A percentile compares a stretch with the other conserved stretches of the same genome.
Evolutionary conservation across 2,113 vertebrate species (phyloP).

Genomic region (Anthoscopus minutus): DNA sequence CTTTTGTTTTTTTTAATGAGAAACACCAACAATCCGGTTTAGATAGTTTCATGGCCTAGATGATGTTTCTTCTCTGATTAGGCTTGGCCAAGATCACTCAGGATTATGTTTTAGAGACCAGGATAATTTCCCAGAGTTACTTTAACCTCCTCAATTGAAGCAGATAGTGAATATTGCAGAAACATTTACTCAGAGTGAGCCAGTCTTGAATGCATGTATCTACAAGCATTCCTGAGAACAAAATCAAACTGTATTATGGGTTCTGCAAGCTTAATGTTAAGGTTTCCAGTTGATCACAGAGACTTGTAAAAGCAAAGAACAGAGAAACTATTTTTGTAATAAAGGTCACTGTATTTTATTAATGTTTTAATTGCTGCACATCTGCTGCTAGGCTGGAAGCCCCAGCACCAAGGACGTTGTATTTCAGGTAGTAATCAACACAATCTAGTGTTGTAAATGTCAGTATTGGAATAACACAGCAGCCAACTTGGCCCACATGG

Average conservation of each 20-base stretch:
- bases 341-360: constrained; percentile 35
- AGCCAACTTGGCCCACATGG: neutral
- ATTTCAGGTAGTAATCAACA: neutral
- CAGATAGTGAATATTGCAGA: neutral
- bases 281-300: neutral
- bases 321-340: neutral
- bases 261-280: neutral
- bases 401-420: neutral
- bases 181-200: neutral
- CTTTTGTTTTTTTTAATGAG: neutral
- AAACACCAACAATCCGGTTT: neutral
- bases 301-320: neutral
- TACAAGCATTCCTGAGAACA: neutral
- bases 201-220: neutral
- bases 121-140: neutral
- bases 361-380: neutral
- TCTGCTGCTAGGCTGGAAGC: neutral
- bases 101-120: neutral
- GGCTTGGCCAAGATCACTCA: neutral
- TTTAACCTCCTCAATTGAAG: neutral
- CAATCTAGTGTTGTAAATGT: neutral
- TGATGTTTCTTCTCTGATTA: neutral
- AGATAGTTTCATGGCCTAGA: neutral
- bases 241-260: neutral
- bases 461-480: neutral